Base-by-base conservation (phyloP, 2,888 invertebrate species). In the Ochropacha duplaris region DNA sequence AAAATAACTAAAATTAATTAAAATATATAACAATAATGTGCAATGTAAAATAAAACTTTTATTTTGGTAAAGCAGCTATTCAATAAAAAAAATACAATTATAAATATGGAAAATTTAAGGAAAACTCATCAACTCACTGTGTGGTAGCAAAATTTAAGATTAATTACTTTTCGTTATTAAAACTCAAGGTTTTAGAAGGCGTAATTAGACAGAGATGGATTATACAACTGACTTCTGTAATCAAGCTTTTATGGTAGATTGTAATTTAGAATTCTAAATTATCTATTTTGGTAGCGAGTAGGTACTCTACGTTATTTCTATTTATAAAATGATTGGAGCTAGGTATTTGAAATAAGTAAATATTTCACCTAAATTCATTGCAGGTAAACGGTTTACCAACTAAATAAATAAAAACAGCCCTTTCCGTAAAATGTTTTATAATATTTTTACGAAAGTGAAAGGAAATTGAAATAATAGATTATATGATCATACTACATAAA, bases 111-210 rank as follows among this genome's bases (percentile, higher is more conserved):
- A 16, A 44, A 58, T 56, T 59, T 57, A 59, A 61, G 57, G 59
- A 57, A 56, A 44, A 36, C 57, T 60, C 64, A 57, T 60, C 60
- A 61, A 58, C 34, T 57, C 59, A 56, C 58, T 58, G 57, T 59
- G 54, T 60, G 24, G 58, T 60, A 44, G 62, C 66, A 59, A 58
- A 60, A 65, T 65, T 54, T 57, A 16, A 57, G 50, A 57, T 54
- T 34, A 36, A 57, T 52, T 52, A 52, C 57, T 39, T 57, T 52
- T 19, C 22, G 52, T 54, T 57, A 57, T 56, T 57, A 56, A 56
- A 52, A 28, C 52, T 57, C 50, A 28, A 52, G 49, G 49, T 50
- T n/a, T 56, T 57, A 51, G 51, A 31, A 14, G 52, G 52, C 52
- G 31, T 52, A 52, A 54, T 57, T 49, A 57, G 54, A 54, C 57